Conservation (phyloP, 1,140 invertebrate genomes). For the Colletes latitarsis region DNA sequence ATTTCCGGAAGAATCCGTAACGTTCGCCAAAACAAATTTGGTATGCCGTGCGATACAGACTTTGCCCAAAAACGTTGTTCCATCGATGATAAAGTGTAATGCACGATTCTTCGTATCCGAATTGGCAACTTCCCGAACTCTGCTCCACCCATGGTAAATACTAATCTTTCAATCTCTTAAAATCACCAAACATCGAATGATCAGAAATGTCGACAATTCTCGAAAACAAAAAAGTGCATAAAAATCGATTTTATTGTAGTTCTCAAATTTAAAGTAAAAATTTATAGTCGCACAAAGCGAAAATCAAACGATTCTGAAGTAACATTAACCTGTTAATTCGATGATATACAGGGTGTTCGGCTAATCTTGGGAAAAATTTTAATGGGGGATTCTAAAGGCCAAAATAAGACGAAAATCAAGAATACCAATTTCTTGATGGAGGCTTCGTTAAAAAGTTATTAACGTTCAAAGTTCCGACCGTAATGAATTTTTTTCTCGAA, state of each 20-base stretch:
- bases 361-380: no score
- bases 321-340: neutral
- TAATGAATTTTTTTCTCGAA: no score
- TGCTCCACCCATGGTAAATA: constrained; percentile 25
- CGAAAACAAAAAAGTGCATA: constrained; percentile 1
- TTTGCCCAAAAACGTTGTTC: constrained; percentile 57
- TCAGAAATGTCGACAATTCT: no score
- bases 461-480: no score
- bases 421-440: no score
- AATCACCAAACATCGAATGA: no score
- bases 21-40: constrained; percentile 28
- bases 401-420: no score
- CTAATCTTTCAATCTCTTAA: neutral
- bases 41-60: constrained; percentile 43
- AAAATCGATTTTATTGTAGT: neutral
- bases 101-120: constrained; percentile 53
- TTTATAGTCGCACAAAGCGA: neutral
- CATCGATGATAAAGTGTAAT: constrained; percentile 38
- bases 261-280: no score
- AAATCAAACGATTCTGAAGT: neutral
- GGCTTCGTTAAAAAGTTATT: no score
- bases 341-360: no score
- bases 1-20: neutral
- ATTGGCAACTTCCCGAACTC: constrained; percentile 59
- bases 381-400: no score